Percentiles rank a stretch among this genome's conserved stretches.
phyloP scores from a whole-genome alignment of 2,113 vertebrate species.

The Syngnathoides biaculeatus region DNA sequence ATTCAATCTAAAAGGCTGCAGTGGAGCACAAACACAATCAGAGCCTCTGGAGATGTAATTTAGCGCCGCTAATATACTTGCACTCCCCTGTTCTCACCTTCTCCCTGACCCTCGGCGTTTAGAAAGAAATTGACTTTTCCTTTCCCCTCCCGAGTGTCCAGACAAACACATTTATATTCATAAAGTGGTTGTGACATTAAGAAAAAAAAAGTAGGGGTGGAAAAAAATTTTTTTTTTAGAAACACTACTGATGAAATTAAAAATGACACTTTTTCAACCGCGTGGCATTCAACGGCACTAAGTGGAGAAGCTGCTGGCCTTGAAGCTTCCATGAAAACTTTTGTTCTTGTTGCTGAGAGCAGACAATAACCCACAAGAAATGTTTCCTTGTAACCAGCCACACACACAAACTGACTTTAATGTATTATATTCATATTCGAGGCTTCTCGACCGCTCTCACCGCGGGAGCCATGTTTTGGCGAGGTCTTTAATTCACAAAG shows the following conservation, averaged over 20 bases:
- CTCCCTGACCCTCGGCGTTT: constrained; percentile 39
- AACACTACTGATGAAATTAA: constrained; percentile 28
- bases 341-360: neutral
- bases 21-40: constrained; percentile 11
- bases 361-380: no score
- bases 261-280: constrained; percentile 24
- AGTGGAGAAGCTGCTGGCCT: neutral
- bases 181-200: constrained; percentile 54
- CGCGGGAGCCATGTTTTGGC: no score
- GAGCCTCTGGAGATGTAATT: constrained; percentile 2
- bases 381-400: no score
- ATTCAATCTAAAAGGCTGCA: neutral
- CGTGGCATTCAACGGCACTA: constrained; percentile 19
- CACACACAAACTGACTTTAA: no score
- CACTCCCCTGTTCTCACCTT: constrained; percentile 10
- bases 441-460: no score
- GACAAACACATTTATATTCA: constrained; percentile 50
- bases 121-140: constrained; percentile 35
- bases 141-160: neutral
- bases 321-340: neutral
- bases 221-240: no score
- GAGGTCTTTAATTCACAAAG: no score
- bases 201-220: constrained; percentile 25
- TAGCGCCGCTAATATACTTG: neutral
- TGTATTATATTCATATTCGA: no score